phyloP scores from a whole-genome alignment of 2,888 invertebrate genomes.

The Lydus trimaculatus region DNA sequence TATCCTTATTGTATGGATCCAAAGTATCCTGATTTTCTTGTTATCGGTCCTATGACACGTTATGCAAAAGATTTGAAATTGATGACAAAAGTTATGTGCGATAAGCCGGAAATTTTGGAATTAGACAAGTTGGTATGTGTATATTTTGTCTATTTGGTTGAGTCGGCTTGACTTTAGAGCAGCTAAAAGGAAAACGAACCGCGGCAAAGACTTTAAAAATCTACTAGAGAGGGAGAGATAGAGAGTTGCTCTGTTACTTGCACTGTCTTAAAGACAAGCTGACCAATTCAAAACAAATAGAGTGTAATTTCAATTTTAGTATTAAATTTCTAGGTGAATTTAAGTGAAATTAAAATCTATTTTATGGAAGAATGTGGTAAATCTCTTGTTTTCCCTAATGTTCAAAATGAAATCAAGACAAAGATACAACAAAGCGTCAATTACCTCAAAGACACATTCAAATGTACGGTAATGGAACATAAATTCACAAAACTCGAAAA shows the following conservation, averaged over 20 bases:
- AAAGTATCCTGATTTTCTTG: conserved; percentile 63
- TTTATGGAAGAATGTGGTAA: conserved; percentile 70
- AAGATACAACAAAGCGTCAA: conserved; percentile 62
- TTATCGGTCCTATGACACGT: conserved; percentile 79
- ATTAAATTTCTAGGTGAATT: conserved; percentile 41
- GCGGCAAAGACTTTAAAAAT: too few relatives aligned
- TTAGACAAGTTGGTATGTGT: conserved; percentile 63
- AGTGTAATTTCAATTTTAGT: too few relatives aligned
- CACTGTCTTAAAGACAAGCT: too few relatives aligned
- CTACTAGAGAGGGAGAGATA: too few relatives aligned
- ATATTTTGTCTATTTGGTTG: neutral
- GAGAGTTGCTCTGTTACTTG: too few relatives aligned
- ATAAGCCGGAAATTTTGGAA: conserved; percentile 55
- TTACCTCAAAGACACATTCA: conserved; percentile 63
- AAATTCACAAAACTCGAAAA: conserved; percentile 63
- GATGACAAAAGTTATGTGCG: conserved; percentile 69
- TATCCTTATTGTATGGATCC: conserved; percentile 65
- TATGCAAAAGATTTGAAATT: conserved; percentile 77
- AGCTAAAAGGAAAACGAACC: too few relatives aligned
- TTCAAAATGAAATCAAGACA: conserved; percentile 64
- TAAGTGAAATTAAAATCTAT: conserved; percentile 47
- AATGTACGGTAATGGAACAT: conserved; percentile 57
- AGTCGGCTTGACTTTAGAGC: neutral
- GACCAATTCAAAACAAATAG: too few relatives aligned
- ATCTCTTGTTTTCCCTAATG: conserved; percentile 63